These are phyloP conservation scores for Lanius ludovicianus DNA, from an alignment of 2,113 vertebrate genomes.

Conservation along the genomic window DNA sequence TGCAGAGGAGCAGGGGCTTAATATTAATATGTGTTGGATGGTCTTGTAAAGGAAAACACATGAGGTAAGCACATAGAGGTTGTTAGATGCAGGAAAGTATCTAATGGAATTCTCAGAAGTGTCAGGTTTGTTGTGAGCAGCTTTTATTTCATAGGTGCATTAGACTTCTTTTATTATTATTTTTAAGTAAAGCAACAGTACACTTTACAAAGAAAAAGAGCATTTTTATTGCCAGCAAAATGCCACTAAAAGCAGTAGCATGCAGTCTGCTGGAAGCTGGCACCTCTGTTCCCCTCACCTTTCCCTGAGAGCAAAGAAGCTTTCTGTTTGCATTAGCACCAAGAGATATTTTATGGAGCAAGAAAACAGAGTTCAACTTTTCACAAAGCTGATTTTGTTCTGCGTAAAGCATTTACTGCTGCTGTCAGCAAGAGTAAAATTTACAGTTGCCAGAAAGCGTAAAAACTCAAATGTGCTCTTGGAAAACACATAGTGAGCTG, in stretches of 20 bases:
- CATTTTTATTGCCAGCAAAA: conserved; percentile 11
- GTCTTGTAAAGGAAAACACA: background rate
- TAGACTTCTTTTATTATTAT: background rate
- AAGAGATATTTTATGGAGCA: conserved; percentile 49
- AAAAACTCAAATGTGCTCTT: conserved; percentile 48
- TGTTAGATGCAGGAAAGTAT: background rate
- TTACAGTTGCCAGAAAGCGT: conserved; percentile 62
- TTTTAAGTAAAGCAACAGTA: background rate
- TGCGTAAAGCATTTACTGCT: conserved; percentile 67
- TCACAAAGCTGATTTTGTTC: conserved; percentile 56
- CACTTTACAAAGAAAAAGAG: background rate
- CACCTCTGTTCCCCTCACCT: conserved; percentile 23
- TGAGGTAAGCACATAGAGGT: background rate
- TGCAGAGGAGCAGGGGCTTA: background rate
- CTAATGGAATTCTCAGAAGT: background rate
- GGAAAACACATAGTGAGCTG: conserved; percentile 39
- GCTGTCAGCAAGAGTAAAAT: conserved; percentile 65
- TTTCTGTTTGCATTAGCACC: conserved; percentile 54
- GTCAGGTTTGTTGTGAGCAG: background rate
- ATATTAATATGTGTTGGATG: background rate
- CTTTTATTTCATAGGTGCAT: background rate
- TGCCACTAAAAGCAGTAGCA: background rate
- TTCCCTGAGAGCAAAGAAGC: conserved; percentile 7
- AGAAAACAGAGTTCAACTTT: conserved; percentile 65
- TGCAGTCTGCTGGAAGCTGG: background rate